A percentile compares a stretch with the other conserved stretches of the same genome.
Evolutionary conservation across 2,113 vertebrate species (phyloP).

Genomic region (Malurus melanocephalus): DNA sequence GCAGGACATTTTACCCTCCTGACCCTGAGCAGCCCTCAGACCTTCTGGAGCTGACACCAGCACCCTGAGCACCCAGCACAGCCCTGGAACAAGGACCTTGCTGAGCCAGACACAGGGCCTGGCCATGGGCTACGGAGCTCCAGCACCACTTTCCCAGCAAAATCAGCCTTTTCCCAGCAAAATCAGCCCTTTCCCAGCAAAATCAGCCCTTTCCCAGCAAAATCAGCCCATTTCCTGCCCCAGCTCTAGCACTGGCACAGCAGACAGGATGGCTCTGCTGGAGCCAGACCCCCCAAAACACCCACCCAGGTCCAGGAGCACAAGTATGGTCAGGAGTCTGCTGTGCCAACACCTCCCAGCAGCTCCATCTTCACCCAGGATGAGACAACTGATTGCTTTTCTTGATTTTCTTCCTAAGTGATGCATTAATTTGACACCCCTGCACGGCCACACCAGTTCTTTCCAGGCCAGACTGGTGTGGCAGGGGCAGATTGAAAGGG

Average conservation of each 20-base stretch:
- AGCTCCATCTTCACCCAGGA: background rate
- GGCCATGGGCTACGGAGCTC: accelerated
- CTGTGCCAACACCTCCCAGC: background rate
- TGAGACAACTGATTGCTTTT: accelerated
- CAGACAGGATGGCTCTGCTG: background rate
- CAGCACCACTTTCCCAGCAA: background rate
- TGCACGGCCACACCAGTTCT: background rate
- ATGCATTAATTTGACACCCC: background rate
- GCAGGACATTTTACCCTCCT: background rate
- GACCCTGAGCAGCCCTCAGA: background rate
- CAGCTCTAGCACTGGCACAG: accelerated
- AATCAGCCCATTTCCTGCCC: background rate
- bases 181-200: background rate
- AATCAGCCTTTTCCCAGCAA: background rate
- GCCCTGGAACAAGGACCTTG: background rate
- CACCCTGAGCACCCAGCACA: background rate
- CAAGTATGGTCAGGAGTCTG: accelerated
- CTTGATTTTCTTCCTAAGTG: background rate
- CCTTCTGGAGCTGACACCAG: accelerated
- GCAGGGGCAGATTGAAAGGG: background rate
- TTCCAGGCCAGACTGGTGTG: background rate
- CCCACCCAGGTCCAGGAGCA: background rate
- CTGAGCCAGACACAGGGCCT: background rate
- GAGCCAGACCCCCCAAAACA: accelerated
- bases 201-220: background rate